Conservation (phyloP, 1,140 invertebrate species). For the Ridgeia piscesae region DNA sequence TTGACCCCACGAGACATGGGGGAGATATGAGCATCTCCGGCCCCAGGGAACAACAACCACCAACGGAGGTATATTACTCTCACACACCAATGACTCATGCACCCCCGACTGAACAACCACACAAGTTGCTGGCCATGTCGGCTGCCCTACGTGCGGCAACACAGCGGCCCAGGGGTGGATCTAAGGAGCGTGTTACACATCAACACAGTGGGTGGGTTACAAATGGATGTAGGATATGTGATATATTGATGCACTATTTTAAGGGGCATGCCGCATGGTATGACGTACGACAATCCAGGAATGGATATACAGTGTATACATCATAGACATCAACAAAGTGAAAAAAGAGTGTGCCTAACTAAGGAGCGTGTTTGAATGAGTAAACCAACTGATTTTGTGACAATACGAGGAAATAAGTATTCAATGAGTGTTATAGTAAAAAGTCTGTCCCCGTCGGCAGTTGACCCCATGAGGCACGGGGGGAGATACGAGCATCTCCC, state of each 20-base stretch:
- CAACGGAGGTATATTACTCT: slow-evolving; percentile 40
- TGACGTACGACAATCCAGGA: too few species aligned
- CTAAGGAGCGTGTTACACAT: slow-evolving; percentile 35
- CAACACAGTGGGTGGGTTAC: too few species aligned
- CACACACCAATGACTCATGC: slow-evolving; percentile 46
- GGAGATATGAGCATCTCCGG: background rate
- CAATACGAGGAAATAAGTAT: too few species aligned
- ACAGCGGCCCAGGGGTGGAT: slow-evolving; percentile 36
- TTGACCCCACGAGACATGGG: background rate
- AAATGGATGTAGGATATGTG: too few species aligned
- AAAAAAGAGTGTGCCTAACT: too few species aligned
- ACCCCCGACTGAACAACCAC: slow-evolving; percentile 39
- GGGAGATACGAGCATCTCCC: background rate
- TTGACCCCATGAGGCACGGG: background rate
- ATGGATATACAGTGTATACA: too few species aligned
- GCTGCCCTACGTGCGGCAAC: slow-evolving; percentile 18
- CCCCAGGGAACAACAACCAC: background rate
- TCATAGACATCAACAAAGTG: too few species aligned
- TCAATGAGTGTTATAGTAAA: too few species aligned
- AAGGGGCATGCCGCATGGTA: too few species aligned
- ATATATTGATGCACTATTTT: too few species aligned
- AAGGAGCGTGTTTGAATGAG: too few species aligned
- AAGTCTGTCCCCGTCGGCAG: background rate
- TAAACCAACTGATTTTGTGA: too few species aligned
- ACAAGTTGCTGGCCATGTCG: slow-evolving; percentile 35